These are phyloP conservation scores for Poeciliopsis turneri DNA, from an alignment of 2,797 vertebrate genomes.

Conservation along the genomic window DNA sequence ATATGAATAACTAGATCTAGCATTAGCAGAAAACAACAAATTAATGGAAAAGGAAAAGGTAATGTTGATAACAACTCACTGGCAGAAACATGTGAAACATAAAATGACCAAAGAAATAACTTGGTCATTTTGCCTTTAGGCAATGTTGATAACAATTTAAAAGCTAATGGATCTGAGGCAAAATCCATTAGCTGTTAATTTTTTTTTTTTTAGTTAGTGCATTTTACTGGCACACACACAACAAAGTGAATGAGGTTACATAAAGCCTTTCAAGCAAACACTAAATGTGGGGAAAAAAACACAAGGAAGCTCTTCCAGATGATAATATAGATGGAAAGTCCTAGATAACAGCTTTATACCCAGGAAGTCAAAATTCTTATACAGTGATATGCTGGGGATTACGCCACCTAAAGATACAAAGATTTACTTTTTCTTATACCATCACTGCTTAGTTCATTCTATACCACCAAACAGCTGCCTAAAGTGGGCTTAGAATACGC, in stretches of 20 bases:
- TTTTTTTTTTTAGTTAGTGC: not conserved
- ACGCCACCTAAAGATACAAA: not conserved
- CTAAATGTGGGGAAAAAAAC: not conserved
- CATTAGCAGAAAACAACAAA: not conserved
- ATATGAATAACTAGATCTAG: not conserved
- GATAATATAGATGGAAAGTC: not conserved
- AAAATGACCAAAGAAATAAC: not conserved
- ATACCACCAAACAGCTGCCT: not conserved
- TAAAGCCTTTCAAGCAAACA: not conserved
- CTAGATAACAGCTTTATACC: not conserved
- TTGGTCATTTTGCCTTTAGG: not conserved
- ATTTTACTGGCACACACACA: not conserved
- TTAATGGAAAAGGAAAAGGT: not conserved
- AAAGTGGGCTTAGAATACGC: not conserved
- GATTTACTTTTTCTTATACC: not conserved
- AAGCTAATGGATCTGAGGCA: not conserved
- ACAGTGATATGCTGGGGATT: not conserved
- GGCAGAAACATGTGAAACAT: not conserved
- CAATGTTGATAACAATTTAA: not conserved
- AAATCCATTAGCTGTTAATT: not conserved
- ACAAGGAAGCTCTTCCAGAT: not conserved
- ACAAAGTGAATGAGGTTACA: not conserved
- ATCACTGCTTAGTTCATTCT: not conserved
- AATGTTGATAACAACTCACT: not conserved
- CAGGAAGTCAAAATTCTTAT: not conserved